phyloP scores from a whole-genome alignment of 2,888 invertebrate species.

The Aleiodes testaceus region DNA sequence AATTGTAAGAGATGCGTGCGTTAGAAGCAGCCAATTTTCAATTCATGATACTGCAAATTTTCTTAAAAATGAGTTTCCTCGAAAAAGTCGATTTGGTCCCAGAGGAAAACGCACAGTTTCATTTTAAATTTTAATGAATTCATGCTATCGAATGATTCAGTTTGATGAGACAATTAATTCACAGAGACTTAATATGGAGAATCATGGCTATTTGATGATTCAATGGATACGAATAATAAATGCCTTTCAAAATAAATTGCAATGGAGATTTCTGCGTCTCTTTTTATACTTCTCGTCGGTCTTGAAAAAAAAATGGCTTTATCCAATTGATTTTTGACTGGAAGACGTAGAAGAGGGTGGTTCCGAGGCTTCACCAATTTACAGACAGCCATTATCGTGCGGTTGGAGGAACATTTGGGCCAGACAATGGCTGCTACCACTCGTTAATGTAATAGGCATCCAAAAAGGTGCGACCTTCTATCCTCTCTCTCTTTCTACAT shows the following conservation, averaged over 20 bases:
- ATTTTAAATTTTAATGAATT: neutral
- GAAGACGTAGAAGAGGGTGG: conserved; percentile 46
- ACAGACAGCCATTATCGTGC: conserved; percentile 66
- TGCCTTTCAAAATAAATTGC: no score
- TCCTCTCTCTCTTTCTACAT: conserved; percentile 33
- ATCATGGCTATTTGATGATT: no score
- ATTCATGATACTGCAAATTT: conserved; percentile 34
- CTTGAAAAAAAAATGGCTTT: conserved; percentile 17
- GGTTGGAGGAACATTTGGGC: conserved; percentile 63
- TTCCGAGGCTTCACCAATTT: conserved; percentile 61
- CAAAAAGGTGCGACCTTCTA: conserved; percentile 62
- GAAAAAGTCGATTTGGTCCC: neutral
- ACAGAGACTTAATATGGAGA: no score
- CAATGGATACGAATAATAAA: no score
- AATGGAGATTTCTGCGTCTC: no score
- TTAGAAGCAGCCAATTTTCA: neutral
- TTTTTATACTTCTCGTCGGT: no score
- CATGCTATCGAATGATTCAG: no score
- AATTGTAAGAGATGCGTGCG: conserved; percentile 50
- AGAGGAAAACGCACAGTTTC: neutral
- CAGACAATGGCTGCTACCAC: conserved; percentile 69
- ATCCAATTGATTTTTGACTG: conserved; percentile 5
- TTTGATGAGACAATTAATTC: neutral
- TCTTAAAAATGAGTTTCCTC: neutral
- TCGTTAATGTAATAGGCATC: conserved; percentile 71